Evolutionary conservation across 2,888 invertebrate species (phyloP).

Genomic region (Philereme vetulata): DNA sequence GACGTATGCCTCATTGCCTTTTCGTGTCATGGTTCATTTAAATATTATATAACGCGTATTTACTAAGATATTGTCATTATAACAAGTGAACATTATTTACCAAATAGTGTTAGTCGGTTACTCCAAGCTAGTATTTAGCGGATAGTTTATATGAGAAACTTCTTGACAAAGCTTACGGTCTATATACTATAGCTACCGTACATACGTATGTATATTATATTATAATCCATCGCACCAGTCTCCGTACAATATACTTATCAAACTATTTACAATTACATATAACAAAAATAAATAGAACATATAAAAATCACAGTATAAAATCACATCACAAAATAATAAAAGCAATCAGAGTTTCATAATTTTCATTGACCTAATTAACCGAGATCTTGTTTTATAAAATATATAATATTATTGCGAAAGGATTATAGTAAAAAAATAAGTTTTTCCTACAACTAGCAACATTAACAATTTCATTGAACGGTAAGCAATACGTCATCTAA

Average conservation of each 20-base stretch:
- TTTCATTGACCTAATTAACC: slow-evolving; percentile 49
- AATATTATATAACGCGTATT: slow-evolving; percentile 25
- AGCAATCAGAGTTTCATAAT: slow-evolving; percentile 41
- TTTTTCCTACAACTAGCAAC: slow-evolving; percentile 70
- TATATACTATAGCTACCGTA: slow-evolving; percentile 33
- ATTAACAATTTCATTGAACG: slow-evolving; percentile 75
- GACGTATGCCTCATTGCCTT: slow-evolving; percentile 40
- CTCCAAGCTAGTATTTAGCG: slow-evolving; percentile 36
- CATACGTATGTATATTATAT: slow-evolving; percentile 41
- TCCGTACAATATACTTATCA: slow-evolving; percentile 56
- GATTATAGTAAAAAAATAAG: slow-evolving; percentile 64
- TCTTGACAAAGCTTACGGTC: slow-evolving; percentile 33
- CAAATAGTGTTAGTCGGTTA: slow-evolving; percentile 48
- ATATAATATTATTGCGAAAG: slow-evolving; percentile 71
- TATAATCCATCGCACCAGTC: slow-evolving; percentile 60
- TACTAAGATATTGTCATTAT: slow-evolving; percentile 69
- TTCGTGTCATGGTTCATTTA: slow-evolving; percentile 23
- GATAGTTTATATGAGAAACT: slow-evolving; percentile 32
- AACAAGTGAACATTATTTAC: slow-evolving; percentile 49
- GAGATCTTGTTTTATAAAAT: slow-evolving; percentile 74
- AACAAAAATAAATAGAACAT: slow-evolving; percentile 43
- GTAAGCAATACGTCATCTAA: slow-evolving; percentile 76
- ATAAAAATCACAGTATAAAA: slow-evolving; percentile 72
- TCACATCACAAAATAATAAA: slow-evolving; percentile 56
- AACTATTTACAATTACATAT: slow-evolving; percentile 50